Evolutionary conservation across 2,113 vertebrate species (phyloP), one percentile per base, ranked within the genome.

Genomic region (Lutjanus erythropterus): DNA sequence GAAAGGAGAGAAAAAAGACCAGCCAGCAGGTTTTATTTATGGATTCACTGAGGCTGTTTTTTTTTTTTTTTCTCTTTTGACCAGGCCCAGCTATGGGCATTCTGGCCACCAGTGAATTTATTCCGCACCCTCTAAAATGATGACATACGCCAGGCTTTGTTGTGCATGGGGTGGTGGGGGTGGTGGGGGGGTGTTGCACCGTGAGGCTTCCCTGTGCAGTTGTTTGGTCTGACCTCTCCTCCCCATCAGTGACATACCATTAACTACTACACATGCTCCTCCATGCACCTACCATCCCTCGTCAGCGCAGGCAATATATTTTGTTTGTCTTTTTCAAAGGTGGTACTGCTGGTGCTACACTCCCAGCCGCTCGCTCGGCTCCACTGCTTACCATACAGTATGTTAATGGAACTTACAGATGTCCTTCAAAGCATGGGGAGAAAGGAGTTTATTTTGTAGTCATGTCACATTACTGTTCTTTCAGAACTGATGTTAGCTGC

Each of bases 391-490:
- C 87, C 72, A 61, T 84, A 90, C 85, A 85, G 84, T 88, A 93
- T 90, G 90, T 77, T 95, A 94, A 95, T 94, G 93, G 94, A 84
- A 85, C 94, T 93, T 94, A 96, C 92, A 92, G 91, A 91, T 94
- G 96, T 97, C 96, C 96, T 97, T 97, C 96, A 97, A 95, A 75
- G 72, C 65, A 64, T 41, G 58, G 29, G 31, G 44, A 61, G 44
- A 95, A 95, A 94, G 93, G 94, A 95, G 94, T 96, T 95, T 96
- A 95, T 96, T 97, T 96, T 94, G 93, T 92, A 96, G 95, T 96
- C 95, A 94, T 93, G 95, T 96, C 96, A 96, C 95, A 96, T 97
- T 96, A 96, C 92, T 93, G 93, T 93, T 96, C 93, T 96, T 96
- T 95, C 95, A 95, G 95, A 95, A 95, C 94, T 95, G 81, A 95